Evolutionary conservation across 1,140 invertebrate genomes (phyloP).

Genomic region (Acromyrmex echinatior): DNA sequence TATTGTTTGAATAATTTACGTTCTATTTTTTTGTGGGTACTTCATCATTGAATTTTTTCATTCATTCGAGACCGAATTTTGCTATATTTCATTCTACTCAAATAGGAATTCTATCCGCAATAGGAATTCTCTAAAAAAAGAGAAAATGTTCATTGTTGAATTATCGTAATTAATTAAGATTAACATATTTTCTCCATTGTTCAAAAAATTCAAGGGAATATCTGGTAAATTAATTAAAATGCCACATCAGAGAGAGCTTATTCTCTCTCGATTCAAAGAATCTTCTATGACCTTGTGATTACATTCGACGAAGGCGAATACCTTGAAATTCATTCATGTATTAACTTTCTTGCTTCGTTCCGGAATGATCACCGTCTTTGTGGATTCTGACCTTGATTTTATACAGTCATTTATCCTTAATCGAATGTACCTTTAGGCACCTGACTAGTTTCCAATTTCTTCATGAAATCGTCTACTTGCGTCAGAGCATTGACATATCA

Average conservation of each 20-base stretch:
- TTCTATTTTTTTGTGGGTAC: neutral
- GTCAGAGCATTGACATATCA: conserved; percentile 75
- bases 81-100: neutral
- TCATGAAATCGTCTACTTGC: conserved; percentile 52
- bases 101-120: neutral
- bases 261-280: conserved; percentile 21
- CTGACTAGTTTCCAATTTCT: conserved; percentile 61
- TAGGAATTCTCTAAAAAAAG: conserved; percentile 29
- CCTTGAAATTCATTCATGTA: neutral
- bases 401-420: conserved; percentile 13
- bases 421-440: conserved; percentile 17
- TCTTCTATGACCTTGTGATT: conserved; percentile 13
- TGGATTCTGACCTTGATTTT: neutral
- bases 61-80: conserved; percentile 30
- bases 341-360: conserved; percentile 13
- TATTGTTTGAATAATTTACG: conserved; percentile 14
- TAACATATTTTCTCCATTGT: neutral
- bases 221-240: conserved; percentile 38
- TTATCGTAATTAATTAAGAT: neutral
- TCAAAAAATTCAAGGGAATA: conserved; percentile 27
- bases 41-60: neutral
- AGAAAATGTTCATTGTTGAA: neutral
- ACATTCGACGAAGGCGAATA: conserved; percentile 13
- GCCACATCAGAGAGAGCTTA: conserved; percentile 8
- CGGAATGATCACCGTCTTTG: neutral